Base-by-base conservation (phyloP, 2,797 vertebrate genomes). In the Melanotaenia boesemani region DNA sequence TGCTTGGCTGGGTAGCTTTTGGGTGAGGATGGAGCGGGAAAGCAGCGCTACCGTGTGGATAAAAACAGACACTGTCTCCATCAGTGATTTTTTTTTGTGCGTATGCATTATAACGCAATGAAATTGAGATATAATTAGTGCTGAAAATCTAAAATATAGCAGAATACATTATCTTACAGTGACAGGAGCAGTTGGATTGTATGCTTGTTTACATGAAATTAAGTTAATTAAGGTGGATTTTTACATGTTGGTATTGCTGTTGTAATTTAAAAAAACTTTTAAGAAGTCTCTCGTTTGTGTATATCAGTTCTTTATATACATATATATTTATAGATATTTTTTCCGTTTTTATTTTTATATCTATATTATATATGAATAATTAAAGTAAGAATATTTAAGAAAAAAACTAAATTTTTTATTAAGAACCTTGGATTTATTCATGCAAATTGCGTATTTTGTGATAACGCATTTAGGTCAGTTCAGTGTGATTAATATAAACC, bases 41-140 rank as follows among this genome's bases (percentile, higher is more conserved):
- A 70, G 67, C 82, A 77, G 80, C 75, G 80, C 59, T 86, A 32
- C 63, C 58, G 11, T 67, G 81, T 65, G 92, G 87, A 11, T 1
- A 0, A 5, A 67, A 1, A 3, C 0, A 0, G 54, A 6, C 2
- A 30, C 22, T 39, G 54, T n/a, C 15, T 0, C 8, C 6, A 48
- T 30, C 7, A 20, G 1, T n/a, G 4, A 6, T 2, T 2, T 55
- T 4, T 11, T 52, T 22, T 22, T 24, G 50, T 5, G 20, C 6
- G 3, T 9, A 22, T n/a, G 7, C 50, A 26, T 55, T 55, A 24
- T 28, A 13, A 13, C 24, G 6, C 6, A 28, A 56, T 28, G 1
- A 24, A 28, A 28, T 56, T 56, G 1, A 16, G 12, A 20, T 48
- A 13, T 4, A 28, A 28, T 28, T 6, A 28, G 11, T 24, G 13